Base-by-base conservation (phyloP, 2,888 invertebrate species). In the Nasonia oneida region DNA sequence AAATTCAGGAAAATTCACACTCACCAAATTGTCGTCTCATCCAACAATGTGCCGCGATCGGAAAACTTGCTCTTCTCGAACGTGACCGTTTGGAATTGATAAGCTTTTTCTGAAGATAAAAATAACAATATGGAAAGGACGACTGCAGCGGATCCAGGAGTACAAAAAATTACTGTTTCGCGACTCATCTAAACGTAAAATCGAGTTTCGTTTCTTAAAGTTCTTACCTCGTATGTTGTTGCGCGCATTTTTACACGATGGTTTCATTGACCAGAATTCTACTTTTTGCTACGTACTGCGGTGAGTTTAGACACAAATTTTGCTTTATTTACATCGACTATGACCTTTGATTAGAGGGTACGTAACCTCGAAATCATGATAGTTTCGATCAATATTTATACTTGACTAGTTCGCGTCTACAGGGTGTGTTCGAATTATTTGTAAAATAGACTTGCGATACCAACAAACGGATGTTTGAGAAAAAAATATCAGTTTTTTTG, bases 201-300 rank as follows among this genome's bases (percentile, higher is more conserved):
- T 61, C 57, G 23, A 70, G 39, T 50, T 76, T 76, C 4, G 42
- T 71, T 70, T 64, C n/a, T 15, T 50, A 83, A 70, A 77, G 50
- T 77, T 83, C 53, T 18, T 37, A 80, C 37, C 33, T 86, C 76
- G 76, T 75, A 67, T 53, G 29, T 15, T 29, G 67, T 15, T 37
- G 37, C 23, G 77, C 77, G 39, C n/a, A 67, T 77, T 74, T 39
- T 61, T 83, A 5, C 73, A 88, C 85, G 88, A 93, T 93, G 93
- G 91, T 92, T 90, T 91, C 91, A 79, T 83, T 92, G 73, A 87
- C 88, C 84, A 91, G 90, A 89, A 85, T 92, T 37, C 85, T 89
- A 14, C 86, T 92, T 87, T 88, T 92, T 83, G 88, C 90, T 82
- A 86, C 90, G 86, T 89, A 91, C 87, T 92, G 89, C 86, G 91